These are phyloP conservation scores for Ennomos fuscantarius DNA, from an alignment of 2,888 invertebrate species.

Conservation along the genomic window DNA sequence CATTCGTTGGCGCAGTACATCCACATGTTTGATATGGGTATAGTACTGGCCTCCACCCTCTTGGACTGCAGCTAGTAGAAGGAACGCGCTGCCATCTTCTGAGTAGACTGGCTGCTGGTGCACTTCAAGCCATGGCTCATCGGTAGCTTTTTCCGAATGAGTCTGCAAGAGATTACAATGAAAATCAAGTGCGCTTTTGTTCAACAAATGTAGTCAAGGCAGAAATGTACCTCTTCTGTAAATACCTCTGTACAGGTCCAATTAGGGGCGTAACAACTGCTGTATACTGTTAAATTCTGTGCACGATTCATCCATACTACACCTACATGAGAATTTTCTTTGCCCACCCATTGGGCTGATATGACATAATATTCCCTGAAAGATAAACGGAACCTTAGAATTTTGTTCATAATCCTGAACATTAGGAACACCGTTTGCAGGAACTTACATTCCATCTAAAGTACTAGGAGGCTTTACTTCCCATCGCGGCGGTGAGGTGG, in stretches of 20 bases:
- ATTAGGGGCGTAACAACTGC: constrained; percentile 92
- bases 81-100: constrained; percentile 93
- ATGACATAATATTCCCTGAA: constrained; percentile 96
- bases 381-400: constrained; percentile 14
- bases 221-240: constrained; percentile 30
- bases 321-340: constrained; percentile 90
- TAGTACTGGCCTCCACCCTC: constrained; percentile 94
- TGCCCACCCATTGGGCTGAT: constrained; percentile 95
- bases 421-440: not conserved
- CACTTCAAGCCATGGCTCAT: constrained; percentile 94
- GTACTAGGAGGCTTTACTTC: constrained; percentile 90
- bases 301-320: constrained; percentile 97
- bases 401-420: not conserved
- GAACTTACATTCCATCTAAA: constrained; percentile 92
- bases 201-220: constrained; percentile 10
- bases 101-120: constrained; percentile 94
- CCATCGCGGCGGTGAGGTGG: constrained; percentile 86
- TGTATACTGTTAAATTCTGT: constrained; percentile 95
- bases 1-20: constrained; percentile 92
- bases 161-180: constrained; percentile 77
- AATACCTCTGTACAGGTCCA: constrained; percentile 94
- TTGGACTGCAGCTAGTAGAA: constrained; percentile 92
- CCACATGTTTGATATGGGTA: constrained; percentile 95
- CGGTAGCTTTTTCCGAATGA: constrained; percentile 93
- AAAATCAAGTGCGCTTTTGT: constrained; percentile 23